Percentiles rank a stretch among this genome's conserved stretches.
Evolutionary conservation across 2,797 vertebrate species (phyloP).

Genomic region (Gambelia wislizenii): DNA sequence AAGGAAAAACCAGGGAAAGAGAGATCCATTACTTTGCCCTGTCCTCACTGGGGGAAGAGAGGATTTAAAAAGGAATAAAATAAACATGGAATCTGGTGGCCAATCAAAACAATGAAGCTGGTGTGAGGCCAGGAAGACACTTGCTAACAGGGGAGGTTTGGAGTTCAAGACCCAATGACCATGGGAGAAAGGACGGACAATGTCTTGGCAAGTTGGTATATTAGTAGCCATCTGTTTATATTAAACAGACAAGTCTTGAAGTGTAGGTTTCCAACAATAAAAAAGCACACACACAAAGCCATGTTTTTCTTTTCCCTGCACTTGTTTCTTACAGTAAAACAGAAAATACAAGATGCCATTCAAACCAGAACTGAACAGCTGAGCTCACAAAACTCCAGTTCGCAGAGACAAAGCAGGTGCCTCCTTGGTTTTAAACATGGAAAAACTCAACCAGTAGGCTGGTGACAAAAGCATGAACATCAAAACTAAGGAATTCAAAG

Average conservation of each 20-base stretch:
- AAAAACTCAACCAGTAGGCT: background rate
- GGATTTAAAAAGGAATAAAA: no score
- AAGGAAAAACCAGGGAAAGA: no score
- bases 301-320: conserved; percentile 26
- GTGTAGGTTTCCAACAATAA: no score
- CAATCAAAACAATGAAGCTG: background rate
- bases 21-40: no score
- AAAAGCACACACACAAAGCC: accelerated
- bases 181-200: no score
- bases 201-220: no score
- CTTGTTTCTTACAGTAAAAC: conserved; percentile 67
- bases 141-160: background rate
- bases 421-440: background rate
- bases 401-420: background rate
- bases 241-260: no score
- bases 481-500: background rate
- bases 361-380: conserved; percentile 52
- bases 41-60: no score
- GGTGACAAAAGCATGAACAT: background rate
- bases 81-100: no score
- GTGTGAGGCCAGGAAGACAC: no score
- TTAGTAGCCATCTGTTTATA: no score
- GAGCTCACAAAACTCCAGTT: conserved; percentile 44
- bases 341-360: conserved; percentile 63
- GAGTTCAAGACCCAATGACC: background rate